A percentile compares a stretch with the other conserved stretches of the same genome.
These are phyloP conservation scores for Drosophila seguyi DNA, from an alignment of 1,140 invertebrate genomes.

Conservation along the genomic window DNA sequence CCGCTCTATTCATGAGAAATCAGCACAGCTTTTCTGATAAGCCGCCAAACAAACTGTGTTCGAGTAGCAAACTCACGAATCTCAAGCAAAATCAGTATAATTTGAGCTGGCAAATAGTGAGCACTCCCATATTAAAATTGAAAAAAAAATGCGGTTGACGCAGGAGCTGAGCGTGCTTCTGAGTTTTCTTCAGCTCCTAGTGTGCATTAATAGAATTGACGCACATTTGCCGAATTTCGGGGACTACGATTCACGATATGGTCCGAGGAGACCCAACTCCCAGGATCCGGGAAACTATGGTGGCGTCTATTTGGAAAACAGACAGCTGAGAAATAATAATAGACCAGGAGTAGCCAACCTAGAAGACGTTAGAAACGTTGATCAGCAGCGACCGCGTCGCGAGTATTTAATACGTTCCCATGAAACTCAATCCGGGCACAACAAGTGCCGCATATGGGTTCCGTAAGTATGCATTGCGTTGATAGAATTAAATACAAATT, in stretches of 20 bases:
- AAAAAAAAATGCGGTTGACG: constrained; percentile 29
- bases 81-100: constrained; percentile 52
- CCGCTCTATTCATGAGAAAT: constrained; percentile 20
- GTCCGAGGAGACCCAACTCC: constrained; percentile 6
- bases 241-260: constrained; percentile 52
- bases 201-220: neutral
- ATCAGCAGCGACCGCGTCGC: constrained; percentile 35
- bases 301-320: constrained; percentile 11
- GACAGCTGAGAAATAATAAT: constrained; percentile 40
- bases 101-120: constrained; percentile 60
- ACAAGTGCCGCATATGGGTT: constrained; percentile 76
- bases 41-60: constrained; percentile 23
- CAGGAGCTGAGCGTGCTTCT: constrained; percentile 18
- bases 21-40: constrained; percentile 58
- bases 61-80: neutral
- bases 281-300: constrained; percentile 18
- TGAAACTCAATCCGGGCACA: constrained; percentile 36
- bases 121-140: constrained; percentile 5
- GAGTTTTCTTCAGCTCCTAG: constrained; percentile 18
- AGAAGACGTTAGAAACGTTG: constrained; percentile 1
- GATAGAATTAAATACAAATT: neutral
- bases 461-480: constrained; percentile 61
- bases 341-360: constrained; percentile 28
- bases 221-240: constrained; percentile 27
- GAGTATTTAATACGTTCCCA: constrained; percentile 56